phyloP scores from a whole-genome alignment of 2,797 vertebrate species.

The Mycteria americana region DNA sequence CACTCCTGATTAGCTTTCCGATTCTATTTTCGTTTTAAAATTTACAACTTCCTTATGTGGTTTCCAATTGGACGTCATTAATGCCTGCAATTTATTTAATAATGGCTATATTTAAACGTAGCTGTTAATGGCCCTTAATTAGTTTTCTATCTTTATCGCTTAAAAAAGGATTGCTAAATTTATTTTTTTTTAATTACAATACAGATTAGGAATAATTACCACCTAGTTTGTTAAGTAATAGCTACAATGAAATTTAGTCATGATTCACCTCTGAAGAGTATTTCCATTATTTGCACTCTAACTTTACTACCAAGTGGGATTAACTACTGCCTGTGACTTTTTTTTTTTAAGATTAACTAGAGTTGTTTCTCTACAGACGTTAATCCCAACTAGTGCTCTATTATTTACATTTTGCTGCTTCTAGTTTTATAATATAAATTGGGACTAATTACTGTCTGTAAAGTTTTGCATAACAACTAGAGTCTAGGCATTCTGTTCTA shows the following conservation, averaged over 20 bases:
- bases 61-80: neutral
- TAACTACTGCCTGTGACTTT: neutral
- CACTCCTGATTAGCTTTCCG: neutral
- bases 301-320: no score
- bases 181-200: neutral
- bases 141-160: neutral
- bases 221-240: neutral
- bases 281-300: neutral
- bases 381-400: neutral
- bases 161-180: neutral
- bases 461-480: neutral
- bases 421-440: no score
- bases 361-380: neutral
- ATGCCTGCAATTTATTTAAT: neutral
- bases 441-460: neutral
- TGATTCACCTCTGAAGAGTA: neutral
- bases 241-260: neutral
- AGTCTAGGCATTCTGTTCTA: no score
- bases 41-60: neutral
- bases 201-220: neutral
- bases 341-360: neutral
- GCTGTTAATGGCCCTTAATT: neutral
- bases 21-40: neutral
- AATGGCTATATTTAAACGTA: no score
- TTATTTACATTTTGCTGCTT: no score